Base-by-base conservation (phyloP, 2,888 invertebrate species). In the Nemotelus nigrinus region DNA sequence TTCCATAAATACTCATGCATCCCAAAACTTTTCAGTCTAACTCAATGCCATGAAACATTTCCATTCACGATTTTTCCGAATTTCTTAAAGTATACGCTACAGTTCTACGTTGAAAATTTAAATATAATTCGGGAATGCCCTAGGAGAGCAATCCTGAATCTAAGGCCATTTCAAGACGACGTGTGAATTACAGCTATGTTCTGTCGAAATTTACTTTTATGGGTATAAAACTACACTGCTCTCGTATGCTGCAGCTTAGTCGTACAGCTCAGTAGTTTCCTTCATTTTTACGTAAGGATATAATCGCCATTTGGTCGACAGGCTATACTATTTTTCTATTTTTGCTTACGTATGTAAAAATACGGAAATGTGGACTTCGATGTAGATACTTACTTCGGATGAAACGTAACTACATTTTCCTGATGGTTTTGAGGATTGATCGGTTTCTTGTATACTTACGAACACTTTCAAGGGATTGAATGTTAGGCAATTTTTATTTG, bases 141-240 rank as follows among this genome's bases (percentile, higher is more conserved):
- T 74, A 45, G 67, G 77, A 67, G 77, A 72, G 77, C 79, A 79
- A 77, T 78, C 71, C 57, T 64, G 48, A 65, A 70, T 63, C 47
- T 53, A 10, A 60, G 48, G 60, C 74, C 25, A 74, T 74, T 44
- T 77, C 77, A 74, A 53, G 65, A 79, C 79, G 65, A 79, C 79
- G 76, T 79, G 79, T 76, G 77, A 79, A 79, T 79, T 77, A 79
- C 79, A 77, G 74, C 77, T 63, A 50, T 77, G 78, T 48, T 72
- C 78, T 72, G 74, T 77, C 79, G 76, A 79, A 77, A 79, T 75
- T 79, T 68, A 71, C 77, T 68, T 79, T 77, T 77, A 79, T 79
- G 77, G 79, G 77, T 74, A 74, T 63, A 60, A 25, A 25, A 25
- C 25, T 25, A 25, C 25, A 25, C 25, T 25, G 25, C 25, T 25